Percentiles rank a stretch among this genome's conserved stretches.
Conservation (phyloP, 1,140 invertebrate species). For the Dinothrombium tinctorium region DNA sequence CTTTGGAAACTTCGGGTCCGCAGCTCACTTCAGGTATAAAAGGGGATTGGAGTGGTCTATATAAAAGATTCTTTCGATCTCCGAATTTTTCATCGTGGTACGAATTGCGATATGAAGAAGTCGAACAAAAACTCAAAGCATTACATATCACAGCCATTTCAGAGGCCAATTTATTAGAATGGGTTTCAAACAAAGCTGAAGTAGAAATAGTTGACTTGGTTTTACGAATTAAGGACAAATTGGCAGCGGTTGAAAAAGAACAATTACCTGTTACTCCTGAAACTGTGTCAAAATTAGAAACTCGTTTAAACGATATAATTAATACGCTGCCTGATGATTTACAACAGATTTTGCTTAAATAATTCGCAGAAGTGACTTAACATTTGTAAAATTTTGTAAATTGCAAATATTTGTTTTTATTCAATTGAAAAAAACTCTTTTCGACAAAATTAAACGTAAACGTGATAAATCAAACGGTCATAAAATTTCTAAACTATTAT, state of each 20-base stretch:
- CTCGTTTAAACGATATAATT: conserved; percentile 55
- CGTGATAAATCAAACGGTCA: too few relatives aligned
- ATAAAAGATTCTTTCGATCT: conserved; percentile 59
- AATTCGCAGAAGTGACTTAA: too few relatives aligned
- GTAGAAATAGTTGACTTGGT: conserved; percentile 92
- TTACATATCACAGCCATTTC: conserved; percentile 74
- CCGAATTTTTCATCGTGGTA: conserved; percentile 90
- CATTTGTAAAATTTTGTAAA: too few relatives aligned
- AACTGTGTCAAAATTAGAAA: conserved; percentile 42
- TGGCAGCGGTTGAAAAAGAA: conserved; percentile 34
- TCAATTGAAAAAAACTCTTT: too few relatives aligned
- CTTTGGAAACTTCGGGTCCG: conserved; percentile 65
- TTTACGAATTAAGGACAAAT: conserved; percentile 53
- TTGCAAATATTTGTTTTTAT: too few relatives aligned
- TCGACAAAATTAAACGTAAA: too few relatives aligned
- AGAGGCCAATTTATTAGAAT: conserved; percentile 56
- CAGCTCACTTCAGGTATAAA: conserved; percentile 81
- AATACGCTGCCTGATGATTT: conserved; percentile 65
- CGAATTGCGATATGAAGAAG: conserved; percentile 53
- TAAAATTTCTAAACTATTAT: too few relatives aligned
- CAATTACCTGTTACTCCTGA: conserved; percentile 37
- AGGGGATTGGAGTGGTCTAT: conserved; percentile 23
- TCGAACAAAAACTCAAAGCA: conserved; percentile 62
- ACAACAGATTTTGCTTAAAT: conserved; percentile 25
- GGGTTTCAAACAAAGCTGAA: conserved; percentile 74